These are phyloP conservation scores for Pocillopora verrucosa DNA, from an alignment of 64 coral and sea anemone genomes.

Conservation along the genomic window DNA sequence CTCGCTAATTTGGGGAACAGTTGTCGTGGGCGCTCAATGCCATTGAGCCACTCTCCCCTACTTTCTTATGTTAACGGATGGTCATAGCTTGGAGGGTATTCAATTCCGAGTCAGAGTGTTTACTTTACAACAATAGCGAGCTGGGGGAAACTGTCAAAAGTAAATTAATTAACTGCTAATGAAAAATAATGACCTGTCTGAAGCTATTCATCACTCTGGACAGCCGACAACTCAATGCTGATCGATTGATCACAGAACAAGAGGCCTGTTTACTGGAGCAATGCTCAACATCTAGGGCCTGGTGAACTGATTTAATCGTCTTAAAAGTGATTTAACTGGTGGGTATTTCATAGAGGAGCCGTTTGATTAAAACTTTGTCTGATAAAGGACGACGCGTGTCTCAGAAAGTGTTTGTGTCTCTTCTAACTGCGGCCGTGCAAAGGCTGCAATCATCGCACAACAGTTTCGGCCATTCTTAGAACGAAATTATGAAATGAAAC, in stretches of 20 bases:
- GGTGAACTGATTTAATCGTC: not conserved
- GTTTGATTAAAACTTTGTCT: not conserved
- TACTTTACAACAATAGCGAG: conserved; percentile 27
- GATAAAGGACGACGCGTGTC: not conserved
- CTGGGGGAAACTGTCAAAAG: conserved; percentile 29
- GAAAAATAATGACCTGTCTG: conserved; percentile 29
- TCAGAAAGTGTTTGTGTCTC: not conserved
- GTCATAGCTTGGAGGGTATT: too few relatives aligned
- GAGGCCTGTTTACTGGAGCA: conserved; percentile 13
- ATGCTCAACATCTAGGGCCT: not conserved
- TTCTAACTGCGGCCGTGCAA: too few relatives aligned
- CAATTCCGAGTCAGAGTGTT: not conserved
- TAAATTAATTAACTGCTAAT: conserved; percentile 50
- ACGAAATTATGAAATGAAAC: too few relatives aligned
- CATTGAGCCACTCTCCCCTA: not conserved
- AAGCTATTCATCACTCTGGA: conserved; percentile 19
- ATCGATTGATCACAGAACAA: conserved; percentile 15
- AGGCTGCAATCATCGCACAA: too few relatives aligned
- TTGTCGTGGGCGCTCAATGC: not conserved
- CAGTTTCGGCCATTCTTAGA: too few relatives aligned
- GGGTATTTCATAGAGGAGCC: conserved; percentile 1
- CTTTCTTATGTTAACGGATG: not conserved
- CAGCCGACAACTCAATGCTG: conserved; percentile 34
- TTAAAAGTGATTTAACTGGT: conserved; percentile 28
- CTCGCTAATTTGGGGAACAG: not conserved